Evolutionary conservation across 1,140 invertebrate species (phyloP).

Genomic region (Aphelinus atriplicis): DNA sequence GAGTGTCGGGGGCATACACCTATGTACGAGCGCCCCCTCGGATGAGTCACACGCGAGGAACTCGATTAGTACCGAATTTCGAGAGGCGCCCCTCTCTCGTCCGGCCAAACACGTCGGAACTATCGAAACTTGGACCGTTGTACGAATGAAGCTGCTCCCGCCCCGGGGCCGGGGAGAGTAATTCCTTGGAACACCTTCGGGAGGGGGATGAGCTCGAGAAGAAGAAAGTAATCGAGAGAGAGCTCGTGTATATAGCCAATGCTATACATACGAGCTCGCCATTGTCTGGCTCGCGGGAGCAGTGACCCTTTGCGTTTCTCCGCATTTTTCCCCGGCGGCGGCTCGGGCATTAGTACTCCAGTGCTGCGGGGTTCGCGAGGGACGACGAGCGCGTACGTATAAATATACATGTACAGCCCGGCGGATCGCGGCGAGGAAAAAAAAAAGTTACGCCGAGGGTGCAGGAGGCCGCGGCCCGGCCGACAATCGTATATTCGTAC

Average conservation of each 20-base stretch:
- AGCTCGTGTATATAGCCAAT: no score
- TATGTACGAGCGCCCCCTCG: no score
- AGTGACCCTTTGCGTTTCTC: slow-evolving; percentile 5
- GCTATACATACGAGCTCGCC: neutral
- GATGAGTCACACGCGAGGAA: no score
- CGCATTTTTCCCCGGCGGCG: neutral
- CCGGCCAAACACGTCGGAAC: no score
- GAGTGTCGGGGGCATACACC: no score
- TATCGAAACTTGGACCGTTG: no score
- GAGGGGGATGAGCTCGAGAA: neutral
- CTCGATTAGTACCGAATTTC: no score
- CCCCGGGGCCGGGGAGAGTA: no score
- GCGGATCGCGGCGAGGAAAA: neutral
- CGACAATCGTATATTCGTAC: no score
- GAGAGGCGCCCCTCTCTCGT: no score
- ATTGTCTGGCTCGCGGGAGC: neutral
- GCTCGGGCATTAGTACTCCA: no score
- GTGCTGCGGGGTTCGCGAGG: neutral
- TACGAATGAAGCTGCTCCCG: no score
- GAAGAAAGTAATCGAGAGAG: neutral
- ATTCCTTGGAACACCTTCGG: neutral
- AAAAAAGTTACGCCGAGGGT: neutral
- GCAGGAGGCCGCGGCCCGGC: neutral
- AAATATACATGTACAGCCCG: neutral
- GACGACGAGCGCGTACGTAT: neutral